Evolutionary conservation across 2,888 invertebrate species (phyloP), one percentile per base, ranked within the genome.

Genomic region (Agriopis leucophaearia): DNA sequence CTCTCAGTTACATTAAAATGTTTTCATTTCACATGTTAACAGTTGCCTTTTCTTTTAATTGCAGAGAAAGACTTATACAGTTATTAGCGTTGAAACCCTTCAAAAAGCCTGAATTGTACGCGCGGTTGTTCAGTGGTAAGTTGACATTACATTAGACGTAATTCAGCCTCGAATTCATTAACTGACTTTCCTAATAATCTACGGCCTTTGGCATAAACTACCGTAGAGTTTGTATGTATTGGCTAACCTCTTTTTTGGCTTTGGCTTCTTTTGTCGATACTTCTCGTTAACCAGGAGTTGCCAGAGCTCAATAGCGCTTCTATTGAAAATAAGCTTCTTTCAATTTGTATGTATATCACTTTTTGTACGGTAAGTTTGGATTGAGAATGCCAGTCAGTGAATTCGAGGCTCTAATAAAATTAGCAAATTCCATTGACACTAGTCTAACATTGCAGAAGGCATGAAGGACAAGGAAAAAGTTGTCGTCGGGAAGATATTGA

Each of bases 41-140:
- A 38, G 27, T 7, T 38, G 0, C 1, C 0, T 54, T 69, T 64
- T 69, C 64, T 89, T 91, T 84, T 86, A 88, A 88, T 94, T 95
- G 82, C 94, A 97, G 98, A 91, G 99, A 99, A 94, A 96, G 99
- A 91, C 96, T 99, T 87, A 97, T 99, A 88, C 99, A 99, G 90
- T 95, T 99, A 88, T 95, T 99, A 91, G 99, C 99, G 79, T 94
- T 99, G 91, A 96, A 97, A 94, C 97, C 98, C 74, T 98, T 97
- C 94, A 99, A 98, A 94, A 99, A 98, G 94, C 97, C 97, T 69
- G 99, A 99, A 94, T 93, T 99, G 72, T 96, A 96, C 87, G 94
- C 96, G 79, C 96, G 98, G 83, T 95, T 99, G 80, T 95, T 93
- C 80, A 96, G 96, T 95, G 97, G 97, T 97, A 93, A 94, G 95